Percentiles rank a stretch among this genome's conserved stretches.
Conservation (phyloP, 2,888 invertebrate genomes). For the Zonitis immaculata region DNA sequence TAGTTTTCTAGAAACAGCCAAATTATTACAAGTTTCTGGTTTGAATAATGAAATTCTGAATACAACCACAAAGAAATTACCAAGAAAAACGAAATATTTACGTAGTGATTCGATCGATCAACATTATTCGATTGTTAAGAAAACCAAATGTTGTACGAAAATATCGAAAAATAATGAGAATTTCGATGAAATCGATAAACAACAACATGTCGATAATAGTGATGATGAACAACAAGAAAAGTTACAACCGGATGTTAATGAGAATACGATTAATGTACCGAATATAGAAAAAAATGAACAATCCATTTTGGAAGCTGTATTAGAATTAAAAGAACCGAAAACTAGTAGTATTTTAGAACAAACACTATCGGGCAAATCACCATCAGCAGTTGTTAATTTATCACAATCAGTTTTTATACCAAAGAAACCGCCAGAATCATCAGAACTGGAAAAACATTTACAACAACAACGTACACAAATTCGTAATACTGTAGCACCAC, state of each 20-base stretch:
- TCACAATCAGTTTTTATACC: constrained; percentile 35
- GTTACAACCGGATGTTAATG: constrained; percentile 28
- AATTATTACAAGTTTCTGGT: constrained; percentile 63
- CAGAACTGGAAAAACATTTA: constrained; percentile 8
- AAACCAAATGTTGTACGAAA: constrained; percentile 29
- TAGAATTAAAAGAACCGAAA: constrained; percentile 39
- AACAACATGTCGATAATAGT: constrained; percentile 4
- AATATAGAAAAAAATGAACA: constrained; percentile 31
- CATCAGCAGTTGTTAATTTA: constrained; percentile 30
- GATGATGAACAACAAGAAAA: neutral
- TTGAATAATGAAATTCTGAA: constrained; percentile 37
- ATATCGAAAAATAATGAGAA: constrained; percentile 32
- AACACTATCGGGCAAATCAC: constrained; percentile 33
- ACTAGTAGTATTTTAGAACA: constrained; percentile 45
- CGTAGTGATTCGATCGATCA: neutral
- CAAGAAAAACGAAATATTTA: constrained; percentile 26
- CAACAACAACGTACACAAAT: neutral
- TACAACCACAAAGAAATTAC: constrained; percentile 19
- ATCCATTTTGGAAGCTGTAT: constrained; percentile 44
- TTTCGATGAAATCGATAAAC: constrained; percentile 15
- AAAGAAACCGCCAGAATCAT: constrained; percentile 34
- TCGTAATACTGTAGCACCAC: neutral
- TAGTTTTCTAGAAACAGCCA: constrained; percentile 64
- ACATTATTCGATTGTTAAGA: constrained; percentile 20
- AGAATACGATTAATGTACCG: constrained; percentile 30